Evolutionary conservation across 2,797 vertebrate genomes (phyloP).

Genomic region (Syngnathus rostellatus): DNA sequence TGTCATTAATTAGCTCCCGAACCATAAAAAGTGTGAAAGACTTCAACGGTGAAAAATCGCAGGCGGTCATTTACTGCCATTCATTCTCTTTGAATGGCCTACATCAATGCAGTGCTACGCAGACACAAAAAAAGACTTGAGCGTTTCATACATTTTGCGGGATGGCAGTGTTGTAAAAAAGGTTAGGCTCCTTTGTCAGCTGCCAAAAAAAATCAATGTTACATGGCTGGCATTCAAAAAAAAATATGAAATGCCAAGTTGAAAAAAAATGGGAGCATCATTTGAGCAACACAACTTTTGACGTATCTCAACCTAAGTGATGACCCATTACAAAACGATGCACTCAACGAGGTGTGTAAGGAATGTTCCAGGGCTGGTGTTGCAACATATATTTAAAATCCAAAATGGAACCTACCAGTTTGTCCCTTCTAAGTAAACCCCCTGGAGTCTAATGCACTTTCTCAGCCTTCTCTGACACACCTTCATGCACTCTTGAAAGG

Average conservation of each 20-base stretch:
- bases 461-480: background rate
- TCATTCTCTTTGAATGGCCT: constrained; percentile 64
- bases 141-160: constrained; percentile 49
- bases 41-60: constrained; percentile 66
- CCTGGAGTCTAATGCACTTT: background rate
- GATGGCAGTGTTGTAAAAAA: constrained; percentile 42
- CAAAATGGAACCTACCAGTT: background rate
- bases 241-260: constrained; percentile 4
- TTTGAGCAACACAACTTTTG: background rate
- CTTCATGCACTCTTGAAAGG: background rate
- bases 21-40: constrained; percentile 68
- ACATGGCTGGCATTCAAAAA: constrained; percentile 20
- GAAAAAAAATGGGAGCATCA: background rate
- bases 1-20: constrained; percentile 70
- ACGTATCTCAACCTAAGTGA: background rate
- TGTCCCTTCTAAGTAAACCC: background rate
- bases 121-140: constrained; percentile 40
- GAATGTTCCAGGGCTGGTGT: background rate
- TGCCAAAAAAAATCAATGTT: constrained; percentile 48
- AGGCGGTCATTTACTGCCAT: constrained; percentile 65
- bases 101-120: constrained; percentile 50
- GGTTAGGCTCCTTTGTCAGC: constrained; percentile 22
- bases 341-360: background rate
- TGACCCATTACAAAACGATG: background rate
- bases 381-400: background rate